phyloP scores from a whole-genome alignment of 2,888 invertebrate species.

The Leptinotarsa peninsularis region DNA sequence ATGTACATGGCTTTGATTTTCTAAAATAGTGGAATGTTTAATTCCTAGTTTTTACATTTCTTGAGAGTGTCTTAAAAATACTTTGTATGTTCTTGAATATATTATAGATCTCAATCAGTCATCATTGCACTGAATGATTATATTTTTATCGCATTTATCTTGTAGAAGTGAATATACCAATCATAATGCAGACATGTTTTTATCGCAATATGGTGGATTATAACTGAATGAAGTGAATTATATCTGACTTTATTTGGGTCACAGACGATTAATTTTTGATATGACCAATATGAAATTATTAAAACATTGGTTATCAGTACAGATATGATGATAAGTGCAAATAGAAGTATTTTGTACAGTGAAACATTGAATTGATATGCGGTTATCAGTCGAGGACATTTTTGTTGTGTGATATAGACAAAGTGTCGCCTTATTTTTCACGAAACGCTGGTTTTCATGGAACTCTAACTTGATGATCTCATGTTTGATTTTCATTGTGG shows the following conservation, averaged over 20 bases:
- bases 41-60: too few relatives aligned
- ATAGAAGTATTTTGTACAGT: conserved; percentile 21
- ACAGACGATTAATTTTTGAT: conserved; percentile 25
- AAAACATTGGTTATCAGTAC: conserved; percentile 7
- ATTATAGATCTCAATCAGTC: too few relatives aligned
- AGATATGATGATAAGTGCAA: conserved; percentile 19
- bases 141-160: too few relatives aligned
- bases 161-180: too few relatives aligned
- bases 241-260: conserved; percentile 20
- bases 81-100: too few relatives aligned
- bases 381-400: conserved; percentile 30
- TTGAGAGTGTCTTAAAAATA: too few relatives aligned
- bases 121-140: too few relatives aligned
- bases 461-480: background rate
- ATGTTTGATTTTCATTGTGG: background rate
- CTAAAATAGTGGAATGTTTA: too few relatives aligned
- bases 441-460: conserved; percentile 9
- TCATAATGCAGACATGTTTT: background rate
- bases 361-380: conserved; percentile 22
- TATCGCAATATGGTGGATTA: background rate
- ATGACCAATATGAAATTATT: conserved; percentile 24
- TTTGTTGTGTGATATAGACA: conserved; percentile 23
- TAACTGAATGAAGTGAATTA: conserved; percentile 9
- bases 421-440: conserved; percentile 28
- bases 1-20: too few relatives aligned